Base-by-base conservation (phyloP, 2,797 vertebrate species). In the Smutsia gigantea region DNA sequence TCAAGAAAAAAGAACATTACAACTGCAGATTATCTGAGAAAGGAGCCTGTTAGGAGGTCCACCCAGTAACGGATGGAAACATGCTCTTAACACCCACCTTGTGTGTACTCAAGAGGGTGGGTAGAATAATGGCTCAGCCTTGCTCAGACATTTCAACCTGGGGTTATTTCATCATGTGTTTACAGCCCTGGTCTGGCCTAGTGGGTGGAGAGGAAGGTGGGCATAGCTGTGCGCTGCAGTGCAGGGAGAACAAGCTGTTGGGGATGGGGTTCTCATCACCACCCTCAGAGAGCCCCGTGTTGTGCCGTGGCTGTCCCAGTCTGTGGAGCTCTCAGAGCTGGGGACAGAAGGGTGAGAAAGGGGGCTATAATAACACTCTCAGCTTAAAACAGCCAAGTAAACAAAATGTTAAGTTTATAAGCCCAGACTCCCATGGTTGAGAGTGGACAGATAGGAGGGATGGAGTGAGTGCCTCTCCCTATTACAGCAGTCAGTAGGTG, bases 1-100 rank as follows among this genome's bases (percentile, higher is more conserved):
- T 98, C 98, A 97, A 86, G 42, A 68, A 64, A 39, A 46, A 34
- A 53, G 53, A 91, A 34, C 66, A 57, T 39, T 2, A 17, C 0
- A n/a, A 17, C 19, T 71, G 34, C 11, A 19, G 15, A 21, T 7
- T 3, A 18, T n/a, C 77, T 77, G 34, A 78, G 49, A n/a, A n/a
- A 49, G 63, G 78, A 27, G 63, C 37, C 39, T 31, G 0, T 31
- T 3, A 46, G 88, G 85, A 93, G 64, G 69, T 7, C 59, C 49
- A 25, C 10, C 59, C 49, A 25, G 37, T 1, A 34, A 74, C n/a
- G 18, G 66, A 34, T 1, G 11, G 11, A 63, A 63, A 9, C 0
- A 2, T 1, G 0, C 19, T 59, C 8, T 39, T 78, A 59, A 59
- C 3, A 42, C 21, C 29, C 71, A 72, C 7, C 69, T 72, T 53